These are phyloP conservation scores for Alouatta palliata DNA, from an alignment of 2,113 vertebrate genomes.

Conservation along the genomic window DNA sequence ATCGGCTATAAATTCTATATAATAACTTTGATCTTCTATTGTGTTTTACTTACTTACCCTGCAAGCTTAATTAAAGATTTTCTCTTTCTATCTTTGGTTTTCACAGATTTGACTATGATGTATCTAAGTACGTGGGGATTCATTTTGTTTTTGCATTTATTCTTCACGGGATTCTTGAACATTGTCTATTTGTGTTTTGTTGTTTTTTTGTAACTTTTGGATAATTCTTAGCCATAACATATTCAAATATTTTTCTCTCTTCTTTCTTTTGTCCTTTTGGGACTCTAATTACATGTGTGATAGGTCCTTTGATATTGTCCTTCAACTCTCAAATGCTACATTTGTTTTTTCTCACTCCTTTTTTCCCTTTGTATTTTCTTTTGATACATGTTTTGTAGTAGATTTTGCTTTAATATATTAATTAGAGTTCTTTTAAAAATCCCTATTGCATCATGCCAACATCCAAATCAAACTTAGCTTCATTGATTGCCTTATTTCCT, in stretches of 20 bases:
- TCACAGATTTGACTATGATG: neutral
- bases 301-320: neutral
- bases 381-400: neutral
- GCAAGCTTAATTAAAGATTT: neutral
- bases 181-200: neutral
- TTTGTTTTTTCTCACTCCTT: neutral
- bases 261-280: neutral
- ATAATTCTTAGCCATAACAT: conserved; percentile 8
- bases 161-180: neutral
- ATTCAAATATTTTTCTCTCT: neutral
- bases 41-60: neutral
- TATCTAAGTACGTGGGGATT: neutral
- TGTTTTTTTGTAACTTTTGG: neutral
- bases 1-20: neutral
- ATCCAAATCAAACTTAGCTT: neutral
- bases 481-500: neutral
- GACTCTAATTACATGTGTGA: neutral
- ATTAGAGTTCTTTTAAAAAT: neutral
- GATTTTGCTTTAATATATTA: neutral
- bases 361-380: neutral
- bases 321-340: neutral
- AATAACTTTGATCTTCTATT: neutral
- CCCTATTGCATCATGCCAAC: neutral
- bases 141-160: neutral
- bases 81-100: neutral